Base-by-base conservation (phyloP, 2,888 invertebrate genomes). In the Cenopis cana region DNA sequence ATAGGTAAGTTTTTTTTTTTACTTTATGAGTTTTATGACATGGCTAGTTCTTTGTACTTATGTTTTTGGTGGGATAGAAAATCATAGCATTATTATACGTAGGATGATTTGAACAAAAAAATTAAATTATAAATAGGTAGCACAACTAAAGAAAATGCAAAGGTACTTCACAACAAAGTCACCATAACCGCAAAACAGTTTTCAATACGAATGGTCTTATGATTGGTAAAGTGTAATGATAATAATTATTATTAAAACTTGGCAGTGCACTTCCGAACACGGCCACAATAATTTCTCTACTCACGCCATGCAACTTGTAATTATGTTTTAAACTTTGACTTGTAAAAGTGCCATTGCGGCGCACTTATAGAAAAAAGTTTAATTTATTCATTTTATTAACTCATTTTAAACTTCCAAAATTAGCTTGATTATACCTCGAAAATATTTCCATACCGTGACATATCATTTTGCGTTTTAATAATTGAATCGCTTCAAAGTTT, bases 401-500 rank as follows among this genome's bases (percentile, higher is more conserved):
- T n/a, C n/a, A n/a, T n/a, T n/a, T n/a, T n/a, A n/a, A n/a, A 24
- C 24, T 10, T 46, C 20, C 10, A 17, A 38, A 61, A 55, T 61
- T 11, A 55, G 49, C 61, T 54, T 61, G 55, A 69, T 56, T 69
- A 65, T 54, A 57, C 33, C 52, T 18, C 36, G 24, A 54, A 68
- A 46, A 59, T 65, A 65, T 36, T 52, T 52, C 24, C 60, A 54
- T 46, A 65, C 65, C 50, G 20, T 59, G 65, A 59, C 54, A 59
- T 52, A 57, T 36, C 46, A 65, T 50, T 52, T 59, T 29, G 18
- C 57, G 38, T 69, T 65, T 65, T 54, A 70, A 65, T 65, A 65
- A 65, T 70, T 65, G 59, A 70, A 59, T 46, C 20, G 61, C 17
- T 60, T 70, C 33, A 66, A 70, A 64, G 49, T 62, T 69, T 59